phyloP scores from a whole-genome alignment of 2,113 vertebrate species.

The Sorex araneus region DNA sequence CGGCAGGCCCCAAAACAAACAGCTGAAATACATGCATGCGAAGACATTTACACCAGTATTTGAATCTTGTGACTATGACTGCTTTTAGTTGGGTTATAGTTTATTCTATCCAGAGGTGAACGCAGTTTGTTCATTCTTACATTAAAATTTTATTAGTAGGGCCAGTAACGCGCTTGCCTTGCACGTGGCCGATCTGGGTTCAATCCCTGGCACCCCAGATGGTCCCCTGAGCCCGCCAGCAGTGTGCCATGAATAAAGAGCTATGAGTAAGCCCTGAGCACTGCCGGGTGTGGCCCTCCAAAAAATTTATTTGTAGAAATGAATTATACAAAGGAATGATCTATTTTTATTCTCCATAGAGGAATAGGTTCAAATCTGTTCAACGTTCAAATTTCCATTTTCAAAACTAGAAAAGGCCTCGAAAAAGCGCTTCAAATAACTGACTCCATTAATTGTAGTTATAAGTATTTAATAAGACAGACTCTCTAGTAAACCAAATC shows the following conservation, averaged over 20 bases:
- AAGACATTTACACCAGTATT: neutral
- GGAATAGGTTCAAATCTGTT: conserved; percentile 21
- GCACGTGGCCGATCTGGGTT: too few relatives aligned
- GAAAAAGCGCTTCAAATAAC: neutral
- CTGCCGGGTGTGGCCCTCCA: too few relatives aligned
- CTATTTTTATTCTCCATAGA: neutral
- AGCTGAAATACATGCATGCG: neutral
- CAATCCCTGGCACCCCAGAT: too few relatives aligned
- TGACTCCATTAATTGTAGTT: neutral
- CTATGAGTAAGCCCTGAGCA: too few relatives aligned
- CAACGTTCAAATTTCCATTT: conserved; percentile 53
- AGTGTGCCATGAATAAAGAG: too few relatives aligned
- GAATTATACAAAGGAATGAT: neutral
- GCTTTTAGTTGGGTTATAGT: neutral
- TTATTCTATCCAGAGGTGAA: neutral
- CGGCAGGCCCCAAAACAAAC: too few relatives aligned
- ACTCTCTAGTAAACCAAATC: neutral
- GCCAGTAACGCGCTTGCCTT: too few relatives aligned
- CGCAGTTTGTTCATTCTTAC: neutral
- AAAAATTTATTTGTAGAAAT: conserved; percentile 32
- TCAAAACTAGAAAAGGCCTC: conserved; percentile 37
- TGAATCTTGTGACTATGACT: neutral
- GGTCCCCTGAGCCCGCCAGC: too few relatives aligned
- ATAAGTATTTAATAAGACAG: conserved; percentile 28
- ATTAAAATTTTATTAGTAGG: neutral